Base-by-base conservation (phyloP, 2,113 vertebrate species). In the Tiliqua scincoides region DNA sequence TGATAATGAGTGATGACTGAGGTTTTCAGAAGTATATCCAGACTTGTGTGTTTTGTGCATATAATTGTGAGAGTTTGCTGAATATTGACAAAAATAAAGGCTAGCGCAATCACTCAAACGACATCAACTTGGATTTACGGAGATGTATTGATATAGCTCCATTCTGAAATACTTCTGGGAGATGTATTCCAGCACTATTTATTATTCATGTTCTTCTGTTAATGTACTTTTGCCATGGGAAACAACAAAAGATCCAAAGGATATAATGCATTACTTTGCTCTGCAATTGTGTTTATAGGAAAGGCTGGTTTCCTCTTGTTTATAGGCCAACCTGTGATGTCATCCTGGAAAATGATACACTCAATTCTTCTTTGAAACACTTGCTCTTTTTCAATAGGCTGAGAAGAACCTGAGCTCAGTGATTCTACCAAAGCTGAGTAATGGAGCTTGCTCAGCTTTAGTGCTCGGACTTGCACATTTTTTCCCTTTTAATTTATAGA, bases 401-500 rank as follows among this genome's bases (percentile, higher is more conserved):
- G 84, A 84, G 27, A 85, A 83, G 78, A 82, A 87, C 83, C 81
- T 87, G 88, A 90, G 85, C 37, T 79, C 68, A 81, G 87, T 83
- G 62, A 85, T 89, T 89, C 89, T 82, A 48, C 71, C 63, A 85
- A 74, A 89, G 48, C 84, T 73, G 89, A 92, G 79, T 94, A 90
- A 90, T 92, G 87, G 78, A 62, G 83, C 80, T 87, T 91, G 59
- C 84, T 90, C 80, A 68, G 83, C 57, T 85, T 86, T 89, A 93
- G 81, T 89, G 37, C 11, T 5, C 61, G 63, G 30, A 88, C 86
- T 88, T 82, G 88, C 85, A 75, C 62, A 35, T 63, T 77, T 25
- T 63, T 89, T 67, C 62, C n/a, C 68, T 87, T 91, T 91, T 92
- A 93, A 92, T 91, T 89, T 92, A 85, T 93, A 79, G 87, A 90